Percentiles rank a stretch among this genome's conserved stretches.
phyloP scores from a whole-genome alignment of 2,888 invertebrate genomes.

The Perdita meconis region DNA sequence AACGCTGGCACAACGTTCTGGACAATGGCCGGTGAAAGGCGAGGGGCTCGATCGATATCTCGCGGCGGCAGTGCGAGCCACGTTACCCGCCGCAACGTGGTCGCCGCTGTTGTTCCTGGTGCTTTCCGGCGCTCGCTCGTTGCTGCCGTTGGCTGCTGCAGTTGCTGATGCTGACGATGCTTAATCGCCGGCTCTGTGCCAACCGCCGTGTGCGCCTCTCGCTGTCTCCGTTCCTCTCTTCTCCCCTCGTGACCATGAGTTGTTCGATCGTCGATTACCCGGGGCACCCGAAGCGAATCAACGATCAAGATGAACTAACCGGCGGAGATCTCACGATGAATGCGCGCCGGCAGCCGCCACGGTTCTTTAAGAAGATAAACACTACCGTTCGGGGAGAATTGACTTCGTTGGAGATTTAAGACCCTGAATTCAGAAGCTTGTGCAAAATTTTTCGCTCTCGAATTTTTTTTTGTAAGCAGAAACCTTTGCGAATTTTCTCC shows the following conservation, averaged over 20 bases:
- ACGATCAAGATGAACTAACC: constrained; percentile 61
- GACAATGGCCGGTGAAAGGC: constrained; percentile 82
- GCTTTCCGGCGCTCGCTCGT: constrained; percentile 45
- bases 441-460: no score
- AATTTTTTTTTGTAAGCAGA: no score
- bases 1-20: constrained; percentile 66
- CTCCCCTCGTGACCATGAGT: constrained; percentile 8
- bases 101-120: constrained; percentile 44
- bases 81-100: constrained; percentile 70
- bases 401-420: no score
- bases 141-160: constrained; percentile 49
- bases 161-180: constrained; percentile 62
- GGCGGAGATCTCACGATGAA: constrained; percentile 53
- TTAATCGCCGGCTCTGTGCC: constrained; percentile 58
- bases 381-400: background rate
- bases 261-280: constrained; percentile 66
- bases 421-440: no score
- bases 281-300: constrained; percentile 48
- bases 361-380: constrained; percentile 58
- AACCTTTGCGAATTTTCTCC: no score
- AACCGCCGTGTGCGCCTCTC: constrained; percentile 9
- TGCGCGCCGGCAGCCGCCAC: constrained; percentile 39
- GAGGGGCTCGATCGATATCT: constrained; percentile 78
- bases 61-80: constrained; percentile 67
- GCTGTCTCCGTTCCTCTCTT: background rate